Evolutionary conservation across 2,797 vertebrate genomes (phyloP), one percentile per base, ranked within the genome.

Genomic region (Rhynchotus rufescens): DNA sequence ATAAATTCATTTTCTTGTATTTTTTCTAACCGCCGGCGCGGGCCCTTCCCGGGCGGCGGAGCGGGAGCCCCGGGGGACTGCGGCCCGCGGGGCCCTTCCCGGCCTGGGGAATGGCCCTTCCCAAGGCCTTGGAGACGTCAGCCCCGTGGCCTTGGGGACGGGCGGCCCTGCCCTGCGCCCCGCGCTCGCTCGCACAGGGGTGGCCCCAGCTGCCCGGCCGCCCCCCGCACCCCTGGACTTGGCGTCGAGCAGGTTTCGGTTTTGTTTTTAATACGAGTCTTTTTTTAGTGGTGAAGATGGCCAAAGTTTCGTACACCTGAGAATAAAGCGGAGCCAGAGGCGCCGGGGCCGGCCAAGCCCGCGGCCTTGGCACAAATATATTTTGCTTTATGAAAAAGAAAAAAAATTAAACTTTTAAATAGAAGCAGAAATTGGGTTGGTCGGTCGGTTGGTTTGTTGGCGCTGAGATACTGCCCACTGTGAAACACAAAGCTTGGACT

Each of bases 271-370:
- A 96, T 97, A 96, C 96, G 96, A 95, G 94, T 72, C 84, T 97
- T 97, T 98, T 98, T 98, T 97, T 98, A 98, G 98, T 97, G 97
- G 97, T 98, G 98, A 98, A 99, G 98, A 98, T 99, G 99, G 98
- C 98, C 98, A 98, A 98, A 99, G 98, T 98, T 98, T 99, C 98
- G 97, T 98, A 98, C 97, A 96, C 98, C 97, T 98, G 96, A 98
- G 98, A 98, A 98, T 85, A 92, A 89, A 96, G 84, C 96, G 96
- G 98, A 97, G 98, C 95, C 81, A 92, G 90, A 76, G 97, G 96
- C 89, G 95, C 74, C 51, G 90, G 92, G 86, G 67, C 97, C 94
- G 96, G 97, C 97, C 47, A 97, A 97, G 95, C 93, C 77, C 95
- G 98, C 98, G 98, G 98, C 98, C 97, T 98, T 98, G 97, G 78